These are phyloP conservation scores for Brachyptera risi DNA, from an alignment of 2,888 invertebrate genomes.

Conservation along the genomic window DNA sequence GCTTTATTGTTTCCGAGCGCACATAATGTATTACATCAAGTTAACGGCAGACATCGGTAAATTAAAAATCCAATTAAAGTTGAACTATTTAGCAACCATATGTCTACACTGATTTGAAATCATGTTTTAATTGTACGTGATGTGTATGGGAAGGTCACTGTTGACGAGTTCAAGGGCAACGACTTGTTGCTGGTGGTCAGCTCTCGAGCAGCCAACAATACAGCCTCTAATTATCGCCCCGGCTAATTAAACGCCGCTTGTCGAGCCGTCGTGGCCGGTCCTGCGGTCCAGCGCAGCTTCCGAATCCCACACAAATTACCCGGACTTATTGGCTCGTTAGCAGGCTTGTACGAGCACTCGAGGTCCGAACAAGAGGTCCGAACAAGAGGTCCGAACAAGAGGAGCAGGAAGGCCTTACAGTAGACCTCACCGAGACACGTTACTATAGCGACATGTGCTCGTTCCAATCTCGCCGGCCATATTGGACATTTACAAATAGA, in stretches of 20 bases:
- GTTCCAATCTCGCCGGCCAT: too few species aligned
- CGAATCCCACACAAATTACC: too few species aligned
- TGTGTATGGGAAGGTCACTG: conserved; percentile 9
- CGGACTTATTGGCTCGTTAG: too few species aligned
- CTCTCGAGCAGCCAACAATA: conserved; percentile 24
- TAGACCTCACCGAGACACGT: too few species aligned
- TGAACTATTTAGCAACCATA: neutral
- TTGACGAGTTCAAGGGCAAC: conserved; percentile 26
- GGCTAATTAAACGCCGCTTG: conserved; percentile 7
- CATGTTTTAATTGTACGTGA: neutral
- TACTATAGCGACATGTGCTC: too few species aligned
- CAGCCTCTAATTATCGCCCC: conserved; percentile 28
- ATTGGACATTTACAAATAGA: too few species aligned
- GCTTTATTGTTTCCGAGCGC: neutral
- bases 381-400: neutral
- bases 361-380: neutral
- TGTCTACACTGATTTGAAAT: neutral
- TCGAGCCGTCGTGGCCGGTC: too few species aligned
- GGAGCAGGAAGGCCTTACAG: too few species aligned
- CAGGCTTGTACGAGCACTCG: too few species aligned
- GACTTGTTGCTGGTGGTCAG: conserved; percentile 21
- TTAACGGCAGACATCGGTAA: neutral
- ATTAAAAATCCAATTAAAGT: neutral
- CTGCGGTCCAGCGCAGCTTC: too few species aligned
- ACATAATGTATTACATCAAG: neutral